These are phyloP conservation scores for Progne subis DNA, from an alignment of 2,113 vertebrate species.

Conservation along the genomic window DNA sequence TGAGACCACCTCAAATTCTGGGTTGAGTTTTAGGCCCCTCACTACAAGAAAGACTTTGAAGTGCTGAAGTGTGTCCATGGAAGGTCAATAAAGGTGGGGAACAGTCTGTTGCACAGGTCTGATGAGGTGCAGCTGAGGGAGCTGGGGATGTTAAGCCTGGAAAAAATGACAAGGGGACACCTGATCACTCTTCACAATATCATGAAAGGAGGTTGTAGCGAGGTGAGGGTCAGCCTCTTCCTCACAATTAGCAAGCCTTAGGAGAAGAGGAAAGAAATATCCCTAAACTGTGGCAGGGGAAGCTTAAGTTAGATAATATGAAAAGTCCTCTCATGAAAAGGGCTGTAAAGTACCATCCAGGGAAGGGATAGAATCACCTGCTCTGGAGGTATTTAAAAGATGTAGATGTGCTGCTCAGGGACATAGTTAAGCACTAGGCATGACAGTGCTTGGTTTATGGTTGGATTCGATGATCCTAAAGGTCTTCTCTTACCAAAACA, in stretches of 20 bases:
- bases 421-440: background rate
- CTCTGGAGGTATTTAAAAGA: background rate
- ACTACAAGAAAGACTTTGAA: background rate
- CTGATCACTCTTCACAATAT: background rate
- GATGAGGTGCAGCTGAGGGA: background rate
- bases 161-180: background rate
- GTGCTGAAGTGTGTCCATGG: background rate
- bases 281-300: background rate
- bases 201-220: background rate
- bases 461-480: fast-evolving
- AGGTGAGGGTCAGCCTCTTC: background rate
- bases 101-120: background rate
- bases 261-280: background rate
- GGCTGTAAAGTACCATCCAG: background rate
- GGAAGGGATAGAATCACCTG: background rate
- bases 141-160: background rate
- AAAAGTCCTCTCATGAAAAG: background rate
- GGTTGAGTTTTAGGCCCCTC: background rate
- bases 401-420: too few species aligned
- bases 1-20: background rate
- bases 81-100: background rate
- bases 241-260: background rate
- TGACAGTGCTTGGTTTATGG: too few species aligned
- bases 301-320: background rate
- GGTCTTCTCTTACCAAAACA: background rate